A percentile compares a stretch with the other conserved stretches of the same genome.
Evolutionary conservation across 1,140 invertebrate species (phyloP).

Genomic region (Zaprionus ornatus): DNA sequence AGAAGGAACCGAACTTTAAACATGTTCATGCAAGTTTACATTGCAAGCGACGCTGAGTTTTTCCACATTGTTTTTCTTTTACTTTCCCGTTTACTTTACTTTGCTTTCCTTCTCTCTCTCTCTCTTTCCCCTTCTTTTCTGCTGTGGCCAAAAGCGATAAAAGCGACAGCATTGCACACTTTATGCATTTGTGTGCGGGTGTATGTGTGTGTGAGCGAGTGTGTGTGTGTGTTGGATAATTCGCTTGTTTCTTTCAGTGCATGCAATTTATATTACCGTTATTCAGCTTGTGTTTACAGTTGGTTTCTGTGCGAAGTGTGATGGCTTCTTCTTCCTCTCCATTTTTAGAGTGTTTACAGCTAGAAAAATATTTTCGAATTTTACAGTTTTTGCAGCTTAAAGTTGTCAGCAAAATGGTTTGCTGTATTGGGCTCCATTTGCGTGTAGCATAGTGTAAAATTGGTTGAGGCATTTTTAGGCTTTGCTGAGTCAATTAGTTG

Average conservation of each 20-base stretch:
- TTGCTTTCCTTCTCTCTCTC: conserved; percentile 19
- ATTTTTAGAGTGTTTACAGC: conserved; percentile 1
- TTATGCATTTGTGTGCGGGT: conserved; percentile 54
- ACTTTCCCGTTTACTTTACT: conserved; percentile 21
- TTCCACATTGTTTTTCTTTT: background rate
- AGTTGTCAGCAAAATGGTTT: background rate
- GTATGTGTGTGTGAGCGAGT: conserved; percentile 23
- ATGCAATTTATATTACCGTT: conserved; percentile 58
- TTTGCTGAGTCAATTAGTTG: background rate
- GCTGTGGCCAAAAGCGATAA: conserved; percentile 53
- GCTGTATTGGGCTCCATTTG: background rate
- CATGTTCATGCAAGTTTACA: conserved; percentile 56
- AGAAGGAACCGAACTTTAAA: conserved; percentile 30
- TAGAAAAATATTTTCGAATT: background rate
- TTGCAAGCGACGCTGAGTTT: conserved; percentile 36
- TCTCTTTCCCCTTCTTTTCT: conserved; percentile 19
- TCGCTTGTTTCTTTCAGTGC: conserved; percentile 44
- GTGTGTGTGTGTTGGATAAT: conserved; percentile 35
- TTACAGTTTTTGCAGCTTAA: background rate
- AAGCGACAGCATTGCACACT: conserved; percentile 58
- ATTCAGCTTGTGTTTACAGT: conserved; percentile 16
- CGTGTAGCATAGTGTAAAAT: background rate
- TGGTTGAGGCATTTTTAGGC: background rate
- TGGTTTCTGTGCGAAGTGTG: conserved; percentile 16
- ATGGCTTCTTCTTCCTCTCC: background rate